Base-by-base conservation (phyloP, 2,888 invertebrate genomes). In the Alitta virens region DNA sequence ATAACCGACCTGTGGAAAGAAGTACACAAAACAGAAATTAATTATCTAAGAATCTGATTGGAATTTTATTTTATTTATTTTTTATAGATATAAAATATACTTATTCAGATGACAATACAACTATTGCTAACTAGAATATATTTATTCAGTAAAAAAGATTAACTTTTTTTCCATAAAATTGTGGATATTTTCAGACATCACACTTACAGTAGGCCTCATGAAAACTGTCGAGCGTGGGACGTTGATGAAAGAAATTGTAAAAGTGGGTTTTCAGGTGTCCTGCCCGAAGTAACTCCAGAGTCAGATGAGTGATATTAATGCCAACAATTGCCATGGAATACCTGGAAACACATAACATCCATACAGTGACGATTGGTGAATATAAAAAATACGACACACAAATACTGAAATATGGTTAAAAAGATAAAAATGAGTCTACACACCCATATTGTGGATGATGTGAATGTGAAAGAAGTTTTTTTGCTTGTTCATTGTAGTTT, bases 281-380 rank as follows among this genome's bases (percentile, higher is more conserved):
- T 73, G 89, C 88, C 72, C 87, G 88, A 42, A 97, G 82, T 42
- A 98, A 82, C 69, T 89, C 87, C 78, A 90, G 90, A 0, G 93
- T 91, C 88, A 97, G 89, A 70, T 91, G 91, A 0, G 97, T 97
- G 53, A 98, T 85, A 84, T 97, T 97, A 68, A 98, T 98, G 56
- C 96, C 96, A 53, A 85, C 84, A 59, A 86, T 84, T 7, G 86
- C 85, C 73, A 84, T 85, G 1, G 85, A 85, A 74, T 84, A 86
- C 53, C 83, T 84, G 73, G 2, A 70, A 55, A 46, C 12, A 58
- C 46, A 46, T 40, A 9, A 40, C 40, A 40, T 9, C 9, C 40
- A 40, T 40, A 40, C 9, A 9, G 16, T 40, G n/a, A n/a, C n/a
- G n/a, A 33, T 7, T 33, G 33, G 33, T 12, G 12, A 33, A 33